These are phyloP conservation scores for Xyrauchen texanus DNA, from an alignment of 2,113 vertebrate species.

Conservation along the genomic window DNA sequence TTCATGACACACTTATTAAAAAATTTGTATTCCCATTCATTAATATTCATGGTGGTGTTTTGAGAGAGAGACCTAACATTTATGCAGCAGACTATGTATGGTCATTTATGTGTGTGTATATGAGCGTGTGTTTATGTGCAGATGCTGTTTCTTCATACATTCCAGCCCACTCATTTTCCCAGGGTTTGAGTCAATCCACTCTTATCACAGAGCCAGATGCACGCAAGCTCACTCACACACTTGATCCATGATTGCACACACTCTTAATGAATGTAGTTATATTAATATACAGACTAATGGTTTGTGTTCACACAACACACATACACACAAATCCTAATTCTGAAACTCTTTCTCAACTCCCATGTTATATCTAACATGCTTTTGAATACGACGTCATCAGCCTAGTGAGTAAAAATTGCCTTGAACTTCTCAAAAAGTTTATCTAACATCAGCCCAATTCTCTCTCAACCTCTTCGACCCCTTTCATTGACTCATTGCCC, in stretches of 20 bases:
- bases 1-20: too few relatives aligned
- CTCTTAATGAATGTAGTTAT: conserved; percentile 59
- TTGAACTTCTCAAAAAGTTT: conserved; percentile 33
- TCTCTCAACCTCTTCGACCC: conserved; percentile 30
- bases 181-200: conserved; percentile 20
- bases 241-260: conserved; percentile 17
- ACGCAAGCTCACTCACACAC: conserved; percentile 7
- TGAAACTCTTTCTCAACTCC: not conserved
- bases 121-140: conserved; percentile 45
- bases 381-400: conserved; percentile 40
- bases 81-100: not conserved
- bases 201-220: conserved; percentile 31
- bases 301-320: conserved; percentile 26
- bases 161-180: conserved; percentile 47
- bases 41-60: not conserved
- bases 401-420: conserved; percentile 10
- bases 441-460: conserved; percentile 27
- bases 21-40: conserved; percentile 12
- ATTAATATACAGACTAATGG: not conserved
- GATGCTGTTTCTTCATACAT: conserved; percentile 50
- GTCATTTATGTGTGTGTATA: conserved; percentile 52
- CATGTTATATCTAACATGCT: not conserved
- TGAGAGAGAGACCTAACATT: not conserved
- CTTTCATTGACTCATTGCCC: conserved; percentile 26
- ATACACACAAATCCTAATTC: conserved; percentile 44